Evolutionary conservation across 2,113 vertebrate species (phyloP).

Genomic region (Bos indicus): DNA sequence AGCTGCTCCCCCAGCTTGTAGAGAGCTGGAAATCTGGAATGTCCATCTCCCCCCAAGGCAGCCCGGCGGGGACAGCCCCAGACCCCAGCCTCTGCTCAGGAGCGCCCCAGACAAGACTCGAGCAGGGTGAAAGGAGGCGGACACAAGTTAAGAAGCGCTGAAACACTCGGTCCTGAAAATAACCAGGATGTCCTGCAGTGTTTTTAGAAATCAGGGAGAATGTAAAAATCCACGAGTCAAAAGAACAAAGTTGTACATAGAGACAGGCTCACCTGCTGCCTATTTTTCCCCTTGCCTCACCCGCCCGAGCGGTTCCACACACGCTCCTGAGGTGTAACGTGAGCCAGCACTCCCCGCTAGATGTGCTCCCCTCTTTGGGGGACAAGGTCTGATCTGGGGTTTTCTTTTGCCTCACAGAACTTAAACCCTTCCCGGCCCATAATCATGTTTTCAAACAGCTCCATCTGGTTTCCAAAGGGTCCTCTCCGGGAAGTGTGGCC

Average conservation of each 20-base stretch:
- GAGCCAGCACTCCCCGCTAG: background rate
- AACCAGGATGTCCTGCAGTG: background rate
- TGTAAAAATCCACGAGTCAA: background rate
- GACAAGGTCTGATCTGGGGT: too few relatives aligned
- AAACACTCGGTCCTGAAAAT: background rate
- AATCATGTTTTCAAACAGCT: background rate
- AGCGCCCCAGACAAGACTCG: background rate
- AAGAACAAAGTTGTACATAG: background rate
- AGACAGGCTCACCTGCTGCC: background rate
- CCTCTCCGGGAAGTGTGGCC: accelerated
- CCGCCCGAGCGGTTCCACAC: accelerated
- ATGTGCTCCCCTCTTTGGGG: accelerated
- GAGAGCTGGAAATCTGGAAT: background rate
- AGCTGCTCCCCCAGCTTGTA: background rate
- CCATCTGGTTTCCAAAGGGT: background rate
- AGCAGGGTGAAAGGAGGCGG: background rate
- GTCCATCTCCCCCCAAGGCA: accelerated
- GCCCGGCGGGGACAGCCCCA: accelerated
- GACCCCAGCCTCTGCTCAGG: background rate
- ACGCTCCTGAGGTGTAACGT: accelerated
- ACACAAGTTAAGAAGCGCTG: accelerated
- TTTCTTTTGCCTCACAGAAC: background rate
- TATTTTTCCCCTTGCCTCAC: background rate
- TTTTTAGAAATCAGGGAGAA: background rate
- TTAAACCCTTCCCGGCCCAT: accelerated